phyloP scores from a whole-genome alignment of 1,140 invertebrate genomes.

The Danaus plexippus region DNA sequence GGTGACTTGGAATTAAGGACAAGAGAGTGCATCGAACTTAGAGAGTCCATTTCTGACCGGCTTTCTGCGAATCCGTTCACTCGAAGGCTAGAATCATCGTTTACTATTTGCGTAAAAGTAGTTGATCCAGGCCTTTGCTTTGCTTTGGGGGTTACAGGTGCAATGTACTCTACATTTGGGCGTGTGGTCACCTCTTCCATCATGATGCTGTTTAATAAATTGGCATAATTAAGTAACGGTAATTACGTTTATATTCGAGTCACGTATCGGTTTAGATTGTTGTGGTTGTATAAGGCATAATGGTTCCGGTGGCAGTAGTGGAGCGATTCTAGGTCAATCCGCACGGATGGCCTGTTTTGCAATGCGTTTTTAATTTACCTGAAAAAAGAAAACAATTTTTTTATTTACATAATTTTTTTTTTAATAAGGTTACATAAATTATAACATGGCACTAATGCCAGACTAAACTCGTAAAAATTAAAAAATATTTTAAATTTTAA shows the following conservation, averaged over 20 bases:
- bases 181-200: conserved; percentile 61
- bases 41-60: conserved; percentile 48
- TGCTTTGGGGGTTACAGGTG: conserved; percentile 50
- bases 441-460: too few species aligned
- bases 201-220: conserved; percentile 49
- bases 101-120: conserved; percentile 62
- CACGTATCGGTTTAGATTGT: conserved; percentile 52
- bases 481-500: too few species aligned
- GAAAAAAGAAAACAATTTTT: conserved; percentile 32
- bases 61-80: conserved; percentile 49
- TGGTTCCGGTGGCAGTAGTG: conserved; percentile 51
- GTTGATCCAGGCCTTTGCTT: conserved; percentile 51
- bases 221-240: conserved; percentile 62
- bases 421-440: too few species aligned
- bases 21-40: conserved; percentile 70
- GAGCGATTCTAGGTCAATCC: conserved; percentile 53
- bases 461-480: too few species aligned
- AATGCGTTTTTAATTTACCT: conserved; percentile 48
- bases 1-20: conserved; percentile 68
- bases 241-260: conserved; percentile 46
- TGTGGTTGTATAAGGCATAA: conserved; percentile 63
- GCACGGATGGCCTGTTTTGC: conserved; percentile 41
- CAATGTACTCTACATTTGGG: conserved; percentile 57
- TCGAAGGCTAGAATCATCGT: conserved; percentile 39
- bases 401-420: not conserved